A percentile compares a stretch with the other conserved stretches of the same genome.
Conservation (phyloP, 1,140 invertebrate species). For the Chrysomallon squamiferum region DNA sequence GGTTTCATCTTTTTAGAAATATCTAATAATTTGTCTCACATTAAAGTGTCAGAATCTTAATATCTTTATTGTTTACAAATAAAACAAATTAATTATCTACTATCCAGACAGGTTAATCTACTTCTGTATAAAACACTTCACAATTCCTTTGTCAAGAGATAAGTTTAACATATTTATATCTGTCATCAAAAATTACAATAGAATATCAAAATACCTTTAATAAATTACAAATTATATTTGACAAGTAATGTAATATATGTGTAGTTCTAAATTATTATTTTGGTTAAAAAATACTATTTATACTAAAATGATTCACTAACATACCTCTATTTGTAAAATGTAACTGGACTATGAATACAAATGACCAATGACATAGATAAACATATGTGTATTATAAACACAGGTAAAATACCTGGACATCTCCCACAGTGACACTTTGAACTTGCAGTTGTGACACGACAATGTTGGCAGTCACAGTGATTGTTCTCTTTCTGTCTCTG, state of each 20-base stretch:
- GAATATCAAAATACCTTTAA: no score
- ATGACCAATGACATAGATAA: no score
- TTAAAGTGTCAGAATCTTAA: background rate
- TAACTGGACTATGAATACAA: no score
- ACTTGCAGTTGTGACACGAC: slow-evolving; percentile 1
- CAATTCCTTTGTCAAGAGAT: background rate
- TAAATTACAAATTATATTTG: no score
- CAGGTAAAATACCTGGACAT: slow-evolving; percentile 35
- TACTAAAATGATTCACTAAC: no score
- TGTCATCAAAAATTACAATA: no score
- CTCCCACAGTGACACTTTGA: slow-evolving; percentile 12
- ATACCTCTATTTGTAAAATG: no score
- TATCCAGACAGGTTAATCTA: background rate
- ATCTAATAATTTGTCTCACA: background rate
- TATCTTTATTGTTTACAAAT: background rate
- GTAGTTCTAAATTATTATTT: no score
- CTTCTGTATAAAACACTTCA: background rate
- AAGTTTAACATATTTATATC: background rate
- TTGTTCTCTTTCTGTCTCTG: slow-evolving; percentile 24
- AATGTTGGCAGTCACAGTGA: slow-evolving; percentile 20
- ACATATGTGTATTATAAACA: no score
- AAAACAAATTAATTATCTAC: background rate
- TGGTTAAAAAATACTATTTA: no score
- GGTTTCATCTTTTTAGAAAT: background rate
- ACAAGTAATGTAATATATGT: no score